Evolutionary conservation across 2,888 invertebrate genomes (phyloP), one percentile per base, ranked within the genome.

Genomic region (Netelia virgata): DNA sequence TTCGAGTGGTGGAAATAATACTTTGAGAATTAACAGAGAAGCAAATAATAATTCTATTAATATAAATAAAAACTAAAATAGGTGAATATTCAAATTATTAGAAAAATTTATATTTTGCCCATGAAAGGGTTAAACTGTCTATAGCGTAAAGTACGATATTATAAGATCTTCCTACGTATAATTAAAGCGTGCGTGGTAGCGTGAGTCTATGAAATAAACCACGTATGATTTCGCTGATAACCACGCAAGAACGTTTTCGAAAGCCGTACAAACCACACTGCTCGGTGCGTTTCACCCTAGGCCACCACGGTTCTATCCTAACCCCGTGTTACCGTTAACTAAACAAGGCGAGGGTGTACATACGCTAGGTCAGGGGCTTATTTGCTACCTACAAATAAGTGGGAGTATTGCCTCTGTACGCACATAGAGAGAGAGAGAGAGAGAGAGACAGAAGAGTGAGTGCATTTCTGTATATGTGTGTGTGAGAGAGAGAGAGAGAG

Each of bases 191-290:
- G 70, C 78, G 63, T 16, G 53, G 28, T 23, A 64, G 57, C 72
- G 78, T 74, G 23, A 18, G 11, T n/a, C 53, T 59, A 69, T 78
- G 72, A 79, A 78, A 69, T 55, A 73, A 78, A 83, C 68, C 68
- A 69, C 78, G 63, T 78, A 66, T 70, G 61, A 83, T 83, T 72
- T 78, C 66, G 73, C 77, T 83, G 69, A 74, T 78, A 78, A 83
- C 68, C 41, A 10, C 64, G 68, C 23, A 9, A 6, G 18, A 16
- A 18, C 57, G 77, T 72, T 69, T 63, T 16, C 18, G 43, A 61
- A 69, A 72, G 77, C 57, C 59, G 50, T 68, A 63, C 57, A 16
- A 59, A 43, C 61, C 41, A 55, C 73, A 74, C 6, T 69, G 55
- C 63, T 55, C 41, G 43, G 57, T 75, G 50, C 63, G 72, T 77